Conservation (phyloP, 2,888 invertebrate species). For the Melitaea athalia region DNA sequence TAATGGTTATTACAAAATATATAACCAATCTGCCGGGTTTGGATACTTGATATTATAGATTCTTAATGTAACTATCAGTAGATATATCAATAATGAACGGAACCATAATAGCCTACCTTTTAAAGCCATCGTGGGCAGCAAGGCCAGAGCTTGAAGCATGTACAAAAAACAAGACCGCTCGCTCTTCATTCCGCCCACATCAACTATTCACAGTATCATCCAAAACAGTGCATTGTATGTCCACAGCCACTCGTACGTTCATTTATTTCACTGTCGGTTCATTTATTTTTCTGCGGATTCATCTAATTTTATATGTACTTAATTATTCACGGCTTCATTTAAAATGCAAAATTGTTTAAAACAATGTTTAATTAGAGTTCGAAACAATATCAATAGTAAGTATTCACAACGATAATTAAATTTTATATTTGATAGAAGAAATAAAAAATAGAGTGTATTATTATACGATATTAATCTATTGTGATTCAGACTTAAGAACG, state of each 20-base stretch:
- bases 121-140: conserved; percentile 73
- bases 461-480: not conserved
- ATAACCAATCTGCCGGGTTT: no score
- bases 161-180: conserved; percentile 71
- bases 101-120: conserved; percentile 59
- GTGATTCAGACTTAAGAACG: conserved; percentile 10
- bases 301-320: conserved; percentile 38
- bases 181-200: conserved; percentile 68
- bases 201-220: conserved; percentile 55
- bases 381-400: not conserved
- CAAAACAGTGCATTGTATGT: conserved; percentile 59
- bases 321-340: not conserved
- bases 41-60: no score
- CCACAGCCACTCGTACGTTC: conserved; percentile 41
- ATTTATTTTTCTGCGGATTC: conserved; percentile 35
- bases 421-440: not conserved
- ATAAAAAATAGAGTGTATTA: not conserved
- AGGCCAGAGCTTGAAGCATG: conserved; percentile 70
- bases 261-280: conserved; percentile 43
- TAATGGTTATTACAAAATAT: no score
- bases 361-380: not conserved
- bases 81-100: not conserved
- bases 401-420: not conserved
- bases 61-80: no score
- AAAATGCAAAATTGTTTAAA: not conserved